These are phyloP conservation scores for Halictus rubicundus DNA, from an alignment of 1,140 invertebrate genomes.

Conservation along the genomic window DNA sequence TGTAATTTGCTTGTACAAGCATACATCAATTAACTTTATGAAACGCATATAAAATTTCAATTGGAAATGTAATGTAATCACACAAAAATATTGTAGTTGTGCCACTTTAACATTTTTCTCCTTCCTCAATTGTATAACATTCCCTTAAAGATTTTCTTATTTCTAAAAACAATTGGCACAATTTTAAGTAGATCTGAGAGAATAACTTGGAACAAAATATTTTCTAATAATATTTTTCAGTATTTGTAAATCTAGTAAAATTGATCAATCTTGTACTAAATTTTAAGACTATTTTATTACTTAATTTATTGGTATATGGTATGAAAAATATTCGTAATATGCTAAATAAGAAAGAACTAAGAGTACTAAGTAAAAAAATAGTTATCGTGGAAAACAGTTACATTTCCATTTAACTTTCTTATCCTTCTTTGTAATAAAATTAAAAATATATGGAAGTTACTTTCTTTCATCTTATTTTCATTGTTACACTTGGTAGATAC, in stretches of 20 bases:
- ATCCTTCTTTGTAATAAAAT: slow-evolving; percentile 23
- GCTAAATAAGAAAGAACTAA: neutral
- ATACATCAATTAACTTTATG: slow-evolving; percentile 12
- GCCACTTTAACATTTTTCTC: slow-evolving; percentile 35
- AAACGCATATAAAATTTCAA: slow-evolving; percentile 31
- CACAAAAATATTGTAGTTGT: slow-evolving; percentile 48
- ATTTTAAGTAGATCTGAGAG: slow-evolving; percentile 25
- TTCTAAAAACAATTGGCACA: slow-evolving; percentile 51
- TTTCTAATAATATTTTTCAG: slow-evolving; percentile 1
- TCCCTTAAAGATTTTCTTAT: slow-evolving; percentile 11
- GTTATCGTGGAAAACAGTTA: slow-evolving; percentile 32
- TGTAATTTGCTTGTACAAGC: slow-evolving; percentile 26
- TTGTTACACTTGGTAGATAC: neutral
- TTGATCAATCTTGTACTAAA: neutral
- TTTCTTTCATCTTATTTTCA: slow-evolving; percentile 21
- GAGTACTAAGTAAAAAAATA: slow-evolving; percentile 17
- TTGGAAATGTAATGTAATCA: slow-evolving; percentile 46
- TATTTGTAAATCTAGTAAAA: neutral
- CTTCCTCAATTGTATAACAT: neutral
- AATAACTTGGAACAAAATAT: slow-evolving; percentile 24
- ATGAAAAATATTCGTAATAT: neutral
- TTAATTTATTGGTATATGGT: neutral
- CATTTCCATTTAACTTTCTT: slow-evolving; percentile 40
- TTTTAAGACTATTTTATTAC: neutral
- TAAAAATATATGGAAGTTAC: slow-evolving; percentile 17